Base-by-base conservation (phyloP, 2,797 vertebrate genomes). In the Remorina albescens region DNA sequence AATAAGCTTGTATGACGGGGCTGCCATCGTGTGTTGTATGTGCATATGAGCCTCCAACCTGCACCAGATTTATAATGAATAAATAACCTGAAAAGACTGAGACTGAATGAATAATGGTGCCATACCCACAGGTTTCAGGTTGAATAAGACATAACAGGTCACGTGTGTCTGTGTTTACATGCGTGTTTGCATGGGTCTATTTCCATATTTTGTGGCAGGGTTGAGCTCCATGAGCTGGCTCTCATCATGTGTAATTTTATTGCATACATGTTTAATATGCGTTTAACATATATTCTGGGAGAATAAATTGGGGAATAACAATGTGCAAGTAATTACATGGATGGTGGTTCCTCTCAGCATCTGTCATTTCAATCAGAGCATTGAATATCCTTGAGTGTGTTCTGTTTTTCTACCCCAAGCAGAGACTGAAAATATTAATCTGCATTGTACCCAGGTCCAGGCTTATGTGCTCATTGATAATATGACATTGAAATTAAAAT, bases 251-350 rank as follows among this genome's bases (percentile, higher is more conserved):
- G 62, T 65, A 84, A 88, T 88, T 77, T 74, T 44, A 6, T 58
- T 63, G 78, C 67, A 65, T 84, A 81, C 71, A 69, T 85, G 84
- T 85, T 91, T 89, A 90, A 92, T 87, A 91, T 92, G 87, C 81
- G 82, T 91, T 89, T 85, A 91, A 91, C 85, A 86, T 83, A 91
- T 82, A 90, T 86, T 91, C 86, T 75, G 53, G 63, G 59, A 74
- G 82, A 86, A 88, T 84, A 87, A 87, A 87, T n/a, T 65, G 56
- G 71, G 63, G 83, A 92, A 91, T 92, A 91, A 92, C 86, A 92
- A 93, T 88, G 83, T 78, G 79, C 69, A 76, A 72, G 88, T 91
- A 92, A 93, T 94, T 93, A 91, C 88, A 91, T 87, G 83, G 84
- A 91, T 75, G 90, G 86, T 92, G 86, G 84, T 67, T 86, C 77